Evolutionary conservation across 2,888 invertebrate species (phyloP).

Genomic region (Tupiocoris notatus): DNA sequence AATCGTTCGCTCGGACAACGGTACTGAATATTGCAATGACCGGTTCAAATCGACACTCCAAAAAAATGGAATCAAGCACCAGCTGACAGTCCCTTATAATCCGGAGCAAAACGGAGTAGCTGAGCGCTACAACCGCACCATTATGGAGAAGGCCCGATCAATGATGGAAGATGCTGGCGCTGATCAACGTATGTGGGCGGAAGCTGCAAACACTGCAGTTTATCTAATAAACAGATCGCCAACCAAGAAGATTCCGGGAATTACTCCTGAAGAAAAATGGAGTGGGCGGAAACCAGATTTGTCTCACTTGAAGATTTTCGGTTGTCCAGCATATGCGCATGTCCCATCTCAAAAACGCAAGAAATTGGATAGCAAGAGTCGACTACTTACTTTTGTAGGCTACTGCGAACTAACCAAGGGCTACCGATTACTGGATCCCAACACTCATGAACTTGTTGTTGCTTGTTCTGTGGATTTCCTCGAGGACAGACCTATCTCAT

Average conservation of each 20-base stretch:
- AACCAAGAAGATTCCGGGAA: conserved; percentile 20
- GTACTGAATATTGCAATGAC: conserved; percentile 3
- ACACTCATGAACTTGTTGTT: conserved; percentile 9
- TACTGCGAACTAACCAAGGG: conserved; percentile 32
- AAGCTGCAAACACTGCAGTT: no score
- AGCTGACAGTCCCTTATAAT: no score
- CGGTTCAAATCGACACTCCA: conserved; percentile 21
- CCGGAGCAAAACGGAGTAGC: conserved; percentile 23
- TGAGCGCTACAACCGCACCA: conserved; percentile 32
- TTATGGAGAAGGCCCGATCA: conserved; percentile 49
- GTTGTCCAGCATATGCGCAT: conserved; percentile 31
- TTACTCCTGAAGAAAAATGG: conserved; percentile 34
- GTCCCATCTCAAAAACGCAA: neutral
- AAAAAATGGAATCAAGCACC: conserved; percentile 27
- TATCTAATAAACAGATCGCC: conserved; percentile 52
- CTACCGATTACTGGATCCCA: conserved; percentile 24
- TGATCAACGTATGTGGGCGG: conserved; percentile 50
- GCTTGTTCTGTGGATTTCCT: conserved; percentile 14
- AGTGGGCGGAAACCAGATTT: conserved; percentile 16
- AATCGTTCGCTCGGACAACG: conserved; percentile 14
- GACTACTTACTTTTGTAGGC: conserved; percentile 15
- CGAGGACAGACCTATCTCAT: no score
- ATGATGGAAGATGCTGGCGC: conserved; percentile 49
- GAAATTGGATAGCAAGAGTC: conserved; percentile 27
- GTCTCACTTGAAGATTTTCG: conserved; percentile 41